These are phyloP conservation scores for Phyllotreta striolata DNA, from an alignment of 2,888 invertebrate species.

Conservation along the genomic window DNA sequence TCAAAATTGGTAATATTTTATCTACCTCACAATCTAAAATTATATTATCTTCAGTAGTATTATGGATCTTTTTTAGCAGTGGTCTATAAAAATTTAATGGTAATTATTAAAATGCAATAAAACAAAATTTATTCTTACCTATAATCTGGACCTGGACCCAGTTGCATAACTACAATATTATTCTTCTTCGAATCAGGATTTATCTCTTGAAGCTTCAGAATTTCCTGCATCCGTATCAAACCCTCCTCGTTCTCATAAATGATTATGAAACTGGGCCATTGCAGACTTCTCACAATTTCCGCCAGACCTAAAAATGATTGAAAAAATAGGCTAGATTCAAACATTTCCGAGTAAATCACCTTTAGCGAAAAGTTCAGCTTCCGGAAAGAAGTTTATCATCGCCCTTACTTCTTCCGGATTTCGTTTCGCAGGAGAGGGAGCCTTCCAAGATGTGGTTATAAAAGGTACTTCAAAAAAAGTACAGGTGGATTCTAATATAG, in stretches of 20 bases:
- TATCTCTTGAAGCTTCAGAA: conserved; percentile 67
- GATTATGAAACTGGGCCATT: conserved; percentile 80
- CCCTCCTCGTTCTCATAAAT: conserved; percentile 82
- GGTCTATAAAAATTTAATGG: conserved; percentile 63
- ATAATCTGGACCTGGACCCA: conserved; percentile 50
- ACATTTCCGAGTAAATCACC: conserved; percentile 28
- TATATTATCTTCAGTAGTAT: conserved; percentile 75
- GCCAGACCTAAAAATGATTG: conserved; percentile 61
- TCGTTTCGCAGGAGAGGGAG: conserved; percentile 62
- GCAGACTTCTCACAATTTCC: conserved; percentile 72
- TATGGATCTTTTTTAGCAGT: conserved; percentile 77
- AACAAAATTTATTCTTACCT: conserved; percentile 39
- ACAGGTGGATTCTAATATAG: conserved; percentile 84
- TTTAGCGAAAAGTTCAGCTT: conserved; percentile 67
- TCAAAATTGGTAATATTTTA: conserved; percentile 64
- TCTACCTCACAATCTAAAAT: conserved; percentile 78
- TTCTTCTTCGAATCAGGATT: conserved; percentile 42
- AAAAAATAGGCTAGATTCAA: conserved; percentile 49
- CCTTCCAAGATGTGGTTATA: conserved; percentile 78
- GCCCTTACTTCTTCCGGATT: conserved; percentile 61
- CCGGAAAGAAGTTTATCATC: conserved; percentile 52
- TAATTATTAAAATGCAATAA: background rate
- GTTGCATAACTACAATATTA: conserved; percentile 46
- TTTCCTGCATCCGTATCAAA: conserved; percentile 78
- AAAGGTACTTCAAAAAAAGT: conserved; percentile 87